Percentiles rank a stretch among this genome's conserved stretches.
These are phyloP conservation scores for Zhengitettix transpicula DNA, from an alignment of 2,888 invertebrate genomes.

Conservation along the genomic window DNA sequence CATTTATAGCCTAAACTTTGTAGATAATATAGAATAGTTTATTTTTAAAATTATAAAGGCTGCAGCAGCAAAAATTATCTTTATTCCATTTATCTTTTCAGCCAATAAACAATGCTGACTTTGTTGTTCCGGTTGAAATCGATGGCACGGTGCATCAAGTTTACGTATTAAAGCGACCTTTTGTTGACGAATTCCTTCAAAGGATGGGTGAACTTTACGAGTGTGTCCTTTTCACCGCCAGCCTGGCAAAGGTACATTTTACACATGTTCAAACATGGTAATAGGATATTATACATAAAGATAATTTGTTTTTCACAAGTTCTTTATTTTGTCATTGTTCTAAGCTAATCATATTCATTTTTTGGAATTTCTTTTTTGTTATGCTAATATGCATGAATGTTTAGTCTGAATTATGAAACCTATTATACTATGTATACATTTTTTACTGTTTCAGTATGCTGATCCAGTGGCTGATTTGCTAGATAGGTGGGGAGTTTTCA, in stretches of 20 bases:
- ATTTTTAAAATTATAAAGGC: not conserved
- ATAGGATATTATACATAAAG: no score
- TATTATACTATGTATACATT: not conserved
- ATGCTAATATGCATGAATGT: not conserved
- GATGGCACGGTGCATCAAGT: constrained; percentile 98
- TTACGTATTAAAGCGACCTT: constrained; percentile 97
- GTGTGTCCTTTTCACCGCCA: constrained; percentile 98
- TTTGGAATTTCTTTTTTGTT: not conserved
- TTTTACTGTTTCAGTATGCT: constrained; percentile 54
- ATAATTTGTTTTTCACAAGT: no score
- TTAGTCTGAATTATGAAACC: not conserved
- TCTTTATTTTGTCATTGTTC: no score
- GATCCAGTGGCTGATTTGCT: constrained; percentile 98
- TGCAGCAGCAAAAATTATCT: not conserved
- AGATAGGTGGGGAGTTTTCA: constrained; percentile 94
- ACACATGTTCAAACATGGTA: no score
- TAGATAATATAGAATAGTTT: no score
- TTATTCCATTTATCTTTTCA: constrained; percentile 28
- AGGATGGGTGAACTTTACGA: constrained; percentile 97
- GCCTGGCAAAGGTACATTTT: constrained; percentile 69
- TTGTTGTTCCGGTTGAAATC: constrained; percentile 99
- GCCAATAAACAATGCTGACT: constrained; percentile 99
- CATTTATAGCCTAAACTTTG: no score
- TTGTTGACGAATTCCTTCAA: constrained; percentile 96
- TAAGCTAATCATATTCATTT: no score